These are phyloP conservation scores for Drosophila emarginata DNA, from an alignment of 2,888 invertebrate genomes.

Conservation along the genomic window DNA sequence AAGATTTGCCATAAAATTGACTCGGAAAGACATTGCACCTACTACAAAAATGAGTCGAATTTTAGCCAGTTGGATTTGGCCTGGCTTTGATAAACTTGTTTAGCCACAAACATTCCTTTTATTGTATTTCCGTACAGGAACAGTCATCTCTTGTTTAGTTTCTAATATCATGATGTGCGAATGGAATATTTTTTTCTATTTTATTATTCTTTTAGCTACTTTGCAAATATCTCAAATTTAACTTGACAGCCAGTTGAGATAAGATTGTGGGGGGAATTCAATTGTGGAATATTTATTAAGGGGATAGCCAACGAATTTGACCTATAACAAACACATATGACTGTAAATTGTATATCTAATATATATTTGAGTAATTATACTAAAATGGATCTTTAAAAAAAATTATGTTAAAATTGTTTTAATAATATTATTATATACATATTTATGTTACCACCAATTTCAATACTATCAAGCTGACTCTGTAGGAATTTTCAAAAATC, in stretches of 20 bases:
- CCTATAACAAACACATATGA: not conserved
- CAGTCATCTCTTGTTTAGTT: not conserved
- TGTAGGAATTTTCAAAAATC: no score
- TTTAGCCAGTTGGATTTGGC: not conserved
- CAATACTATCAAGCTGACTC: no score
- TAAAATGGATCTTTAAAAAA: no score
- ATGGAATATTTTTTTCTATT: not conserved
- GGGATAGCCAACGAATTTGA: not conserved
- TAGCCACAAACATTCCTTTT: constrained; percentile 8
- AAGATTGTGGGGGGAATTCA: not conserved
- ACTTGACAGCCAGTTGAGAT: not conserved
- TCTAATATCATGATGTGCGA: not conserved
- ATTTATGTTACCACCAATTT: no score
- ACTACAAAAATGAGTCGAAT: constrained; percentile 1
- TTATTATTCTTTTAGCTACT: not conserved
- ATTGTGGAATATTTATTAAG: not conserved
- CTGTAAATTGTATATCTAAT: no score
- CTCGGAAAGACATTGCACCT: constrained; percentile 7
- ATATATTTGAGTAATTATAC: no score
- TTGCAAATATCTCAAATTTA: not conserved
- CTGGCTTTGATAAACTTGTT: constrained; percentile 7
- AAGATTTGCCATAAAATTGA: constrained; percentile 13
- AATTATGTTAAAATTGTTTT: no score
- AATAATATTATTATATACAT: no score
- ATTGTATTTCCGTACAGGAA: constrained; percentile 1